Evolutionary conservation across 2,888 invertebrate species (phyloP).

Genomic region (Dynastes maya): DNA sequence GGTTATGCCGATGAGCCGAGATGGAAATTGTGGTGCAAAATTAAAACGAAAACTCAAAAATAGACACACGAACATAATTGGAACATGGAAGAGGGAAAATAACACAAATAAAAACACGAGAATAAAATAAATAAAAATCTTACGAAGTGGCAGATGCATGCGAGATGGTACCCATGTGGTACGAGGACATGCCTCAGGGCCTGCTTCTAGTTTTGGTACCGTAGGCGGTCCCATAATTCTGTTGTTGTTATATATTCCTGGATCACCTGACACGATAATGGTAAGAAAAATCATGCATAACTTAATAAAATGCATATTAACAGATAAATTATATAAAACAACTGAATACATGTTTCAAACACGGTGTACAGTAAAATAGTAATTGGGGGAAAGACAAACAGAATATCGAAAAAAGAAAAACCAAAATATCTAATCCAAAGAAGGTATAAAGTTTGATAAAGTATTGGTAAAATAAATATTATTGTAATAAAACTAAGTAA

Average conservation of each 20-base stretch:
- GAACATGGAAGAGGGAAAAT: background rate
- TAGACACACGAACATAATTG: conserved; percentile 28
- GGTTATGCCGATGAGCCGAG: conserved; percentile 56
- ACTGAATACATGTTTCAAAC: conserved; percentile 24
- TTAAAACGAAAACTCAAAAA: no score
- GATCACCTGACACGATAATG: conserved; percentile 67
- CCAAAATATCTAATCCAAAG: conserved; percentile 51
- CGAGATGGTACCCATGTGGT: conserved; percentile 78
- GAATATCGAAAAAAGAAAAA: conserved; percentile 2
- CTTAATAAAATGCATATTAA: conserved; percentile 62
- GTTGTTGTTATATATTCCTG: conserved; percentile 68
- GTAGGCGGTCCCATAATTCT: conserved; percentile 68
- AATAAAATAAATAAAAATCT: conserved; percentile 70
- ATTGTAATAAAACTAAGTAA: conserved; percentile 64
- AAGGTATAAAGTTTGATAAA: conserved; percentile 57
- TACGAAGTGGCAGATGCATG: conserved; percentile 79
- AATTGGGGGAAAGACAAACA: conserved; percentile 21
- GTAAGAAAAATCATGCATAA: conserved; percentile 63
- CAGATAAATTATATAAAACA: conserved; percentile 39
- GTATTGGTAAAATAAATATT: conserved; percentile 60
- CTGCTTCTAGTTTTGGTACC: conserved; percentile 75
- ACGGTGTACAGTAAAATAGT: conserved; percentile 20
- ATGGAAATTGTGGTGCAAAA: conserved; percentile 47
- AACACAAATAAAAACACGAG: conserved; percentile 39
- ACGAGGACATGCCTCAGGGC: conserved; percentile 75